Base-by-base conservation (phyloP, 2,888 invertebrate species). In the Odontomyia ornata region DNA sequence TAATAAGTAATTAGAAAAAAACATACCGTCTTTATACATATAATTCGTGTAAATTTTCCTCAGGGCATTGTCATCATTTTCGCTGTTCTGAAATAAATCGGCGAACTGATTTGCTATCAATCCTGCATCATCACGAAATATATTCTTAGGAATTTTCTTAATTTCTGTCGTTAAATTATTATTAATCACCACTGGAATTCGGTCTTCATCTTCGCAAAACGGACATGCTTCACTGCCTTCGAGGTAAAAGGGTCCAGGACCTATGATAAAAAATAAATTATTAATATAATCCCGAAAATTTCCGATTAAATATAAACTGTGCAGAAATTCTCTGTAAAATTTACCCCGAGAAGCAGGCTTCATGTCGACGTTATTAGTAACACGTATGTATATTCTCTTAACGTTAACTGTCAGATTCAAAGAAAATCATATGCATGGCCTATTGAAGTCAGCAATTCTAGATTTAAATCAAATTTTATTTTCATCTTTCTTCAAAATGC, bases 151-250 rank as follows among this genome's bases (percentile, higher is more conserved):
- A 18, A 72, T 72, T 21, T 72, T 56, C 23, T 56, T 72, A n/a
- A 72, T 57, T 72, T 57, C 72, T 0, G 11, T 30, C 21, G 72
- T 21, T 21, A 72, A 30, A 21, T 72, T 72, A 18, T 72, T 57
- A 21, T 72, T 57, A 15, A 57, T 72, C 7, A 72, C 72, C n/a
- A 57, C 57, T 13, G 72, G 57, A 5, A 57, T 30, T 18, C 56
- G 28, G 13, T 57, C 56, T 56, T 72, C 72, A 36, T 72, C 72
- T 30, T 72, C 56, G 28, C 72, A 72, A 30, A 72, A 72, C 15
- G 72, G 57, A 57, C 72, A 72, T n/a, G 27, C 3, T 18, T 71
- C 71, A 3, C 25, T 46, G 11, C 28, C 28, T 25, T 71, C 71
- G 7, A 47, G 23, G n/a, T 25, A 25, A 11, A 71, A 71, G 25